Base-by-base conservation (phyloP, 2,888 invertebrate genomes). In the Blastobasis lacticolella region DNA sequence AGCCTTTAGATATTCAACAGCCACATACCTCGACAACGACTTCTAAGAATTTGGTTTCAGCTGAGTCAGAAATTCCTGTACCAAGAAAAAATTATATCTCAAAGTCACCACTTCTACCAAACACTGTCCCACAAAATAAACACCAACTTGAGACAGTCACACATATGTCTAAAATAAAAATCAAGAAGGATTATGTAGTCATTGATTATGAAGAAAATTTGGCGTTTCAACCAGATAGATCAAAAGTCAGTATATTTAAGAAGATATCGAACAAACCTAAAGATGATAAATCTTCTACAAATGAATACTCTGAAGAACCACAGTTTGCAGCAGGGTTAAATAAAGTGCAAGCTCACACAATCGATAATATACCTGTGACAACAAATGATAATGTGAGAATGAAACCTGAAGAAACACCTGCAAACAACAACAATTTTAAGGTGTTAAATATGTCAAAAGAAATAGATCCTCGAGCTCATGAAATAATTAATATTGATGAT, bases 201-300 rank as follows among this genome's bases (percentile, higher is more conserved):
- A 68, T 83, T 54, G 80, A 89, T 3, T 89, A 89, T 63, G 83
- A 79, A 56, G 87, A 78, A 71, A 95, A 93, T 78, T 73, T 95
- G 52, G 91, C 92, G 5, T 92, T 92, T 9, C 95, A 95, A 78
- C 95, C 95, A 0, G 94, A 95, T 73, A 94, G 93, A 78, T 94
- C 93, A 75, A 96, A 96, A 74, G 86, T 95, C 43, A 95, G 95
- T 83, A 95, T 96, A 71, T 94, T 96, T 71, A 96, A 95, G 74
- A 95, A 95, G 81, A 94, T 95, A 74, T 93, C 95, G 55, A 91
- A 92, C 70, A 93, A 93, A 76, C 91, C 91, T 37, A 93, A 92
- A 77, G 91, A 91, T 65, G 92, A 92, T 64, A 90, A 89, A 70
- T 67, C 53, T 58, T 64, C 73, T 73, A 71, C 77, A 59, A 86